Conservation (phyloP, 2,113 vertebrate species). For the Myotis yumanensis region DNA sequence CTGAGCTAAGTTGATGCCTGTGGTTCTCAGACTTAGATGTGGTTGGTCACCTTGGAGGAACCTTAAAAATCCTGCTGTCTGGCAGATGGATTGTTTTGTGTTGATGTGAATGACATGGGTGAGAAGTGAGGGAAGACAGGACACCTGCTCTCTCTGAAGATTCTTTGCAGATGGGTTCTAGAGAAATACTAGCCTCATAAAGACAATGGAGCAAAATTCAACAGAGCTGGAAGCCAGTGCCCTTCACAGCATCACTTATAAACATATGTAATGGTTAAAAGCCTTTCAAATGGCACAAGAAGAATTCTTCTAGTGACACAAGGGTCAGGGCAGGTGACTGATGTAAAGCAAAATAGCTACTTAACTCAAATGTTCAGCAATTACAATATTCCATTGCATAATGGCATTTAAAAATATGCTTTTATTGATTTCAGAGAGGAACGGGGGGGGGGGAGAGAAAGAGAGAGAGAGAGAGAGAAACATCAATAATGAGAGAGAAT, state of each 20-base stretch:
- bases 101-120: neutral
- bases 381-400: neutral
- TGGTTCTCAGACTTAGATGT: neutral
- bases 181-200: neutral
- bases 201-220: neutral
- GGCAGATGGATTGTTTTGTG: neutral
- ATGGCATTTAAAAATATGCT: no score
- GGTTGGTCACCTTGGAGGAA: neutral
- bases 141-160: neutral
- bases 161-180: neutral
- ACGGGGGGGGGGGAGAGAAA: no score
- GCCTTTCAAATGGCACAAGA: neutral
- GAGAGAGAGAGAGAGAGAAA: no score
- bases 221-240: neutral
- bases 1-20: neutral
- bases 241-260: neutral
- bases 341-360: neutral
- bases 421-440: no score
- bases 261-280: neutral
- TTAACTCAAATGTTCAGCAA: neutral
- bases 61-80: neutral
- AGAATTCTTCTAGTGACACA: neutral
- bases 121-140: constrained; percentile 23
- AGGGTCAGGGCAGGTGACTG: neutral
- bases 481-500: no score